Percentiles rank a stretch among this genome's conserved stretches.
phyloP scores from a whole-genome alignment of 2,113 vertebrate genomes.

The Brachypteracias leptosomus region DNA sequence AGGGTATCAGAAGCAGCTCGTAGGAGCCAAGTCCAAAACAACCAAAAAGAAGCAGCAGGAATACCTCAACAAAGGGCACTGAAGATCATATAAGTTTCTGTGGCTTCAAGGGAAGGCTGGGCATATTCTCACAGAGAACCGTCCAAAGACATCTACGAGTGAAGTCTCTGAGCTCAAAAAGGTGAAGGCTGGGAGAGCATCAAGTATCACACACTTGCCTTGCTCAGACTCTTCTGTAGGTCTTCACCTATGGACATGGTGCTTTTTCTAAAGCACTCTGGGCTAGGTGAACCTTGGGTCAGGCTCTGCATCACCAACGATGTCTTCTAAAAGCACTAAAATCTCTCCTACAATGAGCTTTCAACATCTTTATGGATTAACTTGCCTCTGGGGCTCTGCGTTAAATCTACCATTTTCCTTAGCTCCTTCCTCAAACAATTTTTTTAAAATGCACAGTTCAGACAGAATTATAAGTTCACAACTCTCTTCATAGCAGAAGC shows the following conservation, averaged over 20 bases:
- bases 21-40: not conserved
- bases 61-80: fast-evolving
- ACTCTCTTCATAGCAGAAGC: no score
- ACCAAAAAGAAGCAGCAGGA: not conserved
- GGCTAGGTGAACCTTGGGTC: not conserved
- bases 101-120: not conserved
- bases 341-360: not conserved
- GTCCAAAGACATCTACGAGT: not conserved
- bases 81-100: not conserved
- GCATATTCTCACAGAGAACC: not conserved
- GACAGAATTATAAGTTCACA: no score
- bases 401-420: not conserved
- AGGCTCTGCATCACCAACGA: not conserved
- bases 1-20: not conserved
- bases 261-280: not conserved
- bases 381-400: not conserved
- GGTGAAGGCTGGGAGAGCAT: not conserved
- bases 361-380: not conserved
- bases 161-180: not conserved
- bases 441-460: no score
- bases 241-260: not conserved
- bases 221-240: not conserved
- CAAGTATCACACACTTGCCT: not conserved
- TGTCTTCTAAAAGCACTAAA: not conserved
- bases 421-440: not conserved